Evolutionary conservation across 1,140 invertebrate species (phyloP).

Genomic region (Drosophila bocqueti): DNA sequence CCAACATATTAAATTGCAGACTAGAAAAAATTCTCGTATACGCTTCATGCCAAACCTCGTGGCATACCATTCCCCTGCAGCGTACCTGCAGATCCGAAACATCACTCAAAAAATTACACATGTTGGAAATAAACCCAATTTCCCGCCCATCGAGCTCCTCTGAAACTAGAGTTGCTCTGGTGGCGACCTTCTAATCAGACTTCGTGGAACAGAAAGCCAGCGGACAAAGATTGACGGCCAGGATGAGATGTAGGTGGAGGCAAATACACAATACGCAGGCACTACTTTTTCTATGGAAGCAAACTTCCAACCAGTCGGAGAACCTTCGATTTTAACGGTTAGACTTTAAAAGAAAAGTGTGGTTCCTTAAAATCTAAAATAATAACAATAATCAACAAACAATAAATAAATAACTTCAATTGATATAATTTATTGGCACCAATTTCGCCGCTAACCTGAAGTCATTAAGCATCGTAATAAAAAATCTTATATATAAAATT

Average conservation of each 20-base stretch:
- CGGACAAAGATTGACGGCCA: neutral
- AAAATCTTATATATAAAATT: too few relatives aligned
- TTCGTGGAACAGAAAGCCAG: conserved; percentile 16
- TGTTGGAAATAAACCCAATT: conserved; percentile 44
- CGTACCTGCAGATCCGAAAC: neutral
- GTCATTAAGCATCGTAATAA: too few relatives aligned
- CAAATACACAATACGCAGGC: conserved; percentile 2
- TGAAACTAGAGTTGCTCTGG: conserved; percentile 24
- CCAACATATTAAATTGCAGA: neutral
- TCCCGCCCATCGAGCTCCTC: conserved; percentile 12
- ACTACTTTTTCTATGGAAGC: conserved; percentile 18
- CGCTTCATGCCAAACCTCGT: neutral
- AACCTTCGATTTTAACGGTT: neutral
- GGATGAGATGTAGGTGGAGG: neutral
- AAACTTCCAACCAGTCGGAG: conserved; percentile 29
- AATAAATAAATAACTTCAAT: too few relatives aligned
- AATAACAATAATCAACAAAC: too few relatives aligned
- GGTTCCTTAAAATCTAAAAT: too few relatives aligned
- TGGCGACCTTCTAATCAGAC: conserved; percentile 59
- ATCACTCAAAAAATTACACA: conserved; percentile 21
- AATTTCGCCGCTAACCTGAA: too few relatives aligned
- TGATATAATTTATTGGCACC: too few relatives aligned
- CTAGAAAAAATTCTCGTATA: neutral
- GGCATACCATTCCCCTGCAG: conserved; percentile 35
- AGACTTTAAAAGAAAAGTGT: too few relatives aligned